These are phyloP conservation scores for Panagrolaimus sp. DNA, from an alignment of 1,140 invertebrate genomes.

Conservation along the genomic window DNA sequence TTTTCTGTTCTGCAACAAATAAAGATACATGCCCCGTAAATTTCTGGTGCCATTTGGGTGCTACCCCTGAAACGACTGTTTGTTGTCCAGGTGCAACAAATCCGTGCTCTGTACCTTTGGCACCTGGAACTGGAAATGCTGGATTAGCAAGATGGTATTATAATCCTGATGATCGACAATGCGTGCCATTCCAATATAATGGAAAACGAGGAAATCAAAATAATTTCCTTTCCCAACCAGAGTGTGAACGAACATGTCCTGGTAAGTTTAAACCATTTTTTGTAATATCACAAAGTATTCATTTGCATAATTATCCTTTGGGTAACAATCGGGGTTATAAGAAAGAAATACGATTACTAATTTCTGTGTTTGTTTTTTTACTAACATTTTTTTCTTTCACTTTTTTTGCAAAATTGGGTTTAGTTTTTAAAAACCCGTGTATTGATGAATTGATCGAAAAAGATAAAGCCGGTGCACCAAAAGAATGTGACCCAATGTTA, in stretches of 20 bases:
- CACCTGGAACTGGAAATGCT: conserved; percentile 55
- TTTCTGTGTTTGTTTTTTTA: background rate
- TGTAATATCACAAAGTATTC: background rate
- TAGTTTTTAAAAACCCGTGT: conserved; percentile 37
- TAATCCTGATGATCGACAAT: conserved; percentile 66
- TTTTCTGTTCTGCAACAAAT: conserved; percentile 51
- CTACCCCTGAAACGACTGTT: conserved; percentile 56
- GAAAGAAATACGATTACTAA: conserved; percentile 7
- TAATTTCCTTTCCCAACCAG: conserved; percentile 72
- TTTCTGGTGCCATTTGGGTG: conserved; percentile 58
- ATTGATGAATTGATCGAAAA: conserved; percentile 22
- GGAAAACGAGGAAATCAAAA: conserved; percentile 80
- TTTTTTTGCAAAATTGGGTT: conserved; percentile 11
- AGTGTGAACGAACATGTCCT: conserved; percentile 72
- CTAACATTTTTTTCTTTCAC: background rate
- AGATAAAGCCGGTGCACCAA: conserved; percentile 12
- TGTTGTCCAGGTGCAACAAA: conserved; percentile 58
- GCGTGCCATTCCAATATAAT: conserved; percentile 72
- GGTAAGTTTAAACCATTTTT: conserved; percentile 31
- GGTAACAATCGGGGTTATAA: conserved; percentile 15
- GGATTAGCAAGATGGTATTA: conserved; percentile 64
- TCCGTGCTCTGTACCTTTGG: conserved; percentile 54
- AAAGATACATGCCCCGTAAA: conserved; percentile 56
- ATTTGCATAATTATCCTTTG: too few species aligned
- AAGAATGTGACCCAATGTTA: conserved; percentile 22